Evolutionary conservation across 1,140 invertebrate genomes (phyloP), one percentile per base, ranked within the genome.

Genomic region (Euwallacea similis): DNA sequence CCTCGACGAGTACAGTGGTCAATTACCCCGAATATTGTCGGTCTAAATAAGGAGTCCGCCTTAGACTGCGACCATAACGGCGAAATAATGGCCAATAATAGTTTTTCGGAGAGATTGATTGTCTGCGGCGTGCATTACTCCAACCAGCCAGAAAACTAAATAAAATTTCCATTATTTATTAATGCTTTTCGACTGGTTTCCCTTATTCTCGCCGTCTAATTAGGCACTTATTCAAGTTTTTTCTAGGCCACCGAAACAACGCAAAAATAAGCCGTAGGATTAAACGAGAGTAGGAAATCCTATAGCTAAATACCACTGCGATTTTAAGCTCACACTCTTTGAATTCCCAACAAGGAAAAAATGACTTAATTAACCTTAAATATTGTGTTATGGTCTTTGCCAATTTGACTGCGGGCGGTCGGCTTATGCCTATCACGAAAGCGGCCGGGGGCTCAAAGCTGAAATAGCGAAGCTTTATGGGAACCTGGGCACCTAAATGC

Each of bases 81-180:
- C 46, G 46, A 50, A 50, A 50, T 50, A 50, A 50, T 50, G 13
- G 46, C 13, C 46, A 50, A 50, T 50, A 50, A 50, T 50, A 50
- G 46, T 10, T 50, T 50, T 50, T 50, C 13, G 46, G 46, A 11
- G 46, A 50, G 46, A 50, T 50, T 50, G 46, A 50, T 50, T 50
- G 46, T 50, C 46, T 50, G 13, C 13, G 46, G 46, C 6, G 9
- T 33, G 21, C 21, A 33, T 33, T 33, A 33, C 21, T 33, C 21
- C 21, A 33, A 33, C 4, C 21, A 4, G 21, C 21, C 21, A 33
- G 21, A 33, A 33, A 33, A 33, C 21, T 33, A 33, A 33, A 33
- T 33, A 33, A 33, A 33, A 33, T 33, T 33, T 33, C 21, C 21
- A 33, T 33, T 33, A 33, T 33, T 33, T 33, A 33, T 33, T 33